Conservation (phyloP, 2,113 vertebrate genomes). For the Capricornis sumatraensis region DNA sequence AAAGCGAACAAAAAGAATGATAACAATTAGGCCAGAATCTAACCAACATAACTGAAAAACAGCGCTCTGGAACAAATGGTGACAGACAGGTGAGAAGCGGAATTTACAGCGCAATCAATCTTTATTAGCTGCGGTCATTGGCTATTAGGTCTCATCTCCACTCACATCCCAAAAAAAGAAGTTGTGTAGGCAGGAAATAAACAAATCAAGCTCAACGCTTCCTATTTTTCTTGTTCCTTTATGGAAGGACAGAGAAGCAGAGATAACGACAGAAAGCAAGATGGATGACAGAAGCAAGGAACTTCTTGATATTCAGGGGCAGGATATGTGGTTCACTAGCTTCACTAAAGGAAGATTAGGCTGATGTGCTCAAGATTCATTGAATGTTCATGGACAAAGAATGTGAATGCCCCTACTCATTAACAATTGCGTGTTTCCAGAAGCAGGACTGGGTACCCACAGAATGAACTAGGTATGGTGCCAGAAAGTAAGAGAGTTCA, state of each 20-base stretch:
- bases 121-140: not conserved
- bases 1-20: slow-evolving; percentile 32
- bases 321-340: rapidly evolving
- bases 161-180: not conserved
- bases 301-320: not conserved
- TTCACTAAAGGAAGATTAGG: too few species aligned
- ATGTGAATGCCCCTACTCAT: rapidly evolving
- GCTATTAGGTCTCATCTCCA: not conserved
- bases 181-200: not conserved
- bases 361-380: rapidly evolving
- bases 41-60: not conserved
- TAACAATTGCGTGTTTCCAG: not conserved
- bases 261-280: not conserved
- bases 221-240: not conserved
- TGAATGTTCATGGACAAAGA: rapidly evolving
- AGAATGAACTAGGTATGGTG: not conserved
- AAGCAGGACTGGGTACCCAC: not conserved
- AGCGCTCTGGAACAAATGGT: not conserved
- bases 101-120: not conserved
- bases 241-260: not conserved
- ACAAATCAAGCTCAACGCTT: not conserved
- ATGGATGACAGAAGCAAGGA: not conserved
- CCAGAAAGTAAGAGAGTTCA: not conserved
- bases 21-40: slow-evolving; percentile 47
- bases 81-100: not conserved